Percentiles rank a stretch among this genome's conserved stretches.
Evolutionary conservation across 2,113 vertebrate species (phyloP).

Genomic region (Hemichromis elongatus): DNA sequence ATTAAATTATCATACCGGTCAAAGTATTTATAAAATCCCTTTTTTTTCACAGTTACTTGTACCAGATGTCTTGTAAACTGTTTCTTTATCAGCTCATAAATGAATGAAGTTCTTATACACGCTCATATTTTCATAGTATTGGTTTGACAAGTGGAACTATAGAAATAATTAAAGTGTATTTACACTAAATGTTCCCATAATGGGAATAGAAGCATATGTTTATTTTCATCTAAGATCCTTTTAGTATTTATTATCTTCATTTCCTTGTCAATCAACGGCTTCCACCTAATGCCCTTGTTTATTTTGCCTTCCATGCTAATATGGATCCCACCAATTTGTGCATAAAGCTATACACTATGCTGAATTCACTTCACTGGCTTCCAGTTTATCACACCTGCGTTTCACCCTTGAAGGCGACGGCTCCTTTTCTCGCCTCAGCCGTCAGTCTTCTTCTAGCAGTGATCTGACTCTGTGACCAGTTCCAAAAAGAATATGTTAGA

Average conservation of each 20-base stretch:
- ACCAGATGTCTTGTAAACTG: not conserved
- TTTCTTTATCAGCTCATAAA: not conserved
- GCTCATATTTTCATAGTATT: not conserved
- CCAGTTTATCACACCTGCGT: not conserved
- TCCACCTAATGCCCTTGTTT: not conserved
- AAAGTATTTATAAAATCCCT: not conserved
- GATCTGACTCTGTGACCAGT: not conserved
- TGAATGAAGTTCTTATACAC: not conserved
- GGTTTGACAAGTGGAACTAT: not conserved
- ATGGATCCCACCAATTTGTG: not conserved
- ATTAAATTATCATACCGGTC: not conserved
- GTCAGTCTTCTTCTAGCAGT: not conserved
- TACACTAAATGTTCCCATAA: not conserved
- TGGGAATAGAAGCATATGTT: not conserved
- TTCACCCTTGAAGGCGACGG: not conserved
- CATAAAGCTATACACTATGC: not conserved
- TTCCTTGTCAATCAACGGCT: not conserved
- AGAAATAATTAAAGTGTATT: not conserved
- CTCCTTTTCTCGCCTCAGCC: not conserved
- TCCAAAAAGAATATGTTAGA: conserved; percentile 2
- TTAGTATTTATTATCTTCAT: conserved; percentile 8
- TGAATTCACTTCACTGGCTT: not conserved
- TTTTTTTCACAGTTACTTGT: not conserved
- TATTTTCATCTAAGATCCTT: not conserved
- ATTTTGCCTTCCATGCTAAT: conserved; percentile 18